A percentile compares a stretch with the other conserved stretches of the same genome.
Evolutionary conservation across 2,113 vertebrate genomes (phyloP).

Genomic region (Hoplias malabaricus): DNA sequence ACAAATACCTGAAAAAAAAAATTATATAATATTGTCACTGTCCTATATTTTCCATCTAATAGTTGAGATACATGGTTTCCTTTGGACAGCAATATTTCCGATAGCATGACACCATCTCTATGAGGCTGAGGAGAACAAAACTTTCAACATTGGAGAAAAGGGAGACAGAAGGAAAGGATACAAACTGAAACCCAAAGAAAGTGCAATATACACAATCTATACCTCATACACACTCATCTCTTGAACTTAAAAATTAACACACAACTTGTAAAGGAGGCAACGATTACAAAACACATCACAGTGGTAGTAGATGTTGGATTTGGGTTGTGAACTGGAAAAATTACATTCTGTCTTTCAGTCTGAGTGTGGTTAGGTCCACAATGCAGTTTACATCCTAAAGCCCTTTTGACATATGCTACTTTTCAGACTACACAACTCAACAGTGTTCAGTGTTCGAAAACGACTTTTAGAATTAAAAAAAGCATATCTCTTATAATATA

Average conservation of each 20-base stretch:
- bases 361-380: background rate
- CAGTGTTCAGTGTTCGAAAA: background rate
- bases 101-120: background rate
- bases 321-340: background rate
- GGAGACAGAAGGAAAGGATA: background rate
- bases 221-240: conserved; percentile 64
- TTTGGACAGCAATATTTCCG: no score
- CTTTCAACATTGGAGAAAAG: conserved; percentile 7
- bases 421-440: background rate
- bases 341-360: background rate
- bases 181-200: conserved; percentile 73
- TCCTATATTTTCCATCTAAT: no score
- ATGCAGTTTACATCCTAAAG: background rate
- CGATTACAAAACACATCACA: background rate
- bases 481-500: background rate
- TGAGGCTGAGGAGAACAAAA: background rate
- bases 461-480: background rate
- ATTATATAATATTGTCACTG: no score
- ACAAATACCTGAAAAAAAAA: background rate
- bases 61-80: no score
- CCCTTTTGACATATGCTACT: background rate
- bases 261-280: background rate
- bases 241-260: background rate
- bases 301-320: background rate
- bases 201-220: conserved; percentile 77